phyloP scores from a whole-genome alignment of 1,140 invertebrate genomes.

The Drosophila yakuba region DNA sequence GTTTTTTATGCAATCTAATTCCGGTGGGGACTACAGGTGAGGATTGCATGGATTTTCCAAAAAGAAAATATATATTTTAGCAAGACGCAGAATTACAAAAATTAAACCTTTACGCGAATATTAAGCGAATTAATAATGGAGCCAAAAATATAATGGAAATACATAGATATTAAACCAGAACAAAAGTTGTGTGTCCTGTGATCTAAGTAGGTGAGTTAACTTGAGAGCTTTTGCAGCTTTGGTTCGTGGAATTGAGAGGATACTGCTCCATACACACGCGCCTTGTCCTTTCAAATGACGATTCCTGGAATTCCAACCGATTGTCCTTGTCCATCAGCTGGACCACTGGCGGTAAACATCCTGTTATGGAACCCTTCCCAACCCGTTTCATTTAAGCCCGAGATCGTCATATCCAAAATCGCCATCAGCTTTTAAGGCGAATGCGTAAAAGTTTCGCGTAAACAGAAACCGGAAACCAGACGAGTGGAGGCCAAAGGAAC shows the following conservation, averaged over 20 bases:
- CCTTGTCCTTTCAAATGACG: conserved; percentile 41
- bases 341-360: conserved; percentile 57
- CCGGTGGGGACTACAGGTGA: conserved; percentile 1
- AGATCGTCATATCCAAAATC: conserved; percentile 1
- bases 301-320: conserved; percentile 58
- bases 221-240: conserved; percentile 50
- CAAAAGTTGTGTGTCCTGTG: background rate
- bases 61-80: too few relatives aligned
- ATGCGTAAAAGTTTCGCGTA: conserved; percentile 76
- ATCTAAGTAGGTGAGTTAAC: conserved; percentile 7
- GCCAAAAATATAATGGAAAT: background rate
- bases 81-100: too few relatives aligned
- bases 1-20: conserved; percentile 7
- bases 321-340: conserved; percentile 63
- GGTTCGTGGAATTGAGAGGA: conserved; percentile 46
- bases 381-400: conserved; percentile 63
- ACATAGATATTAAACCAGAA: background rate
- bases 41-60: background rate
- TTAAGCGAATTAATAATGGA: background rate
- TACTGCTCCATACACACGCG: conserved; percentile 3
- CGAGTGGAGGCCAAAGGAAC: conserved; percentile 17
- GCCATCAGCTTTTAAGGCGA: conserved; percentile 34
- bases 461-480: conserved; percentile 66
- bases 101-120: background rate
- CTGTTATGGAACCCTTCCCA: conserved; percentile 57